Evolutionary conservation across 2,113 vertebrate genomes (phyloP).

Genomic region (Lycocorax pyrrhopterus): DNA sequence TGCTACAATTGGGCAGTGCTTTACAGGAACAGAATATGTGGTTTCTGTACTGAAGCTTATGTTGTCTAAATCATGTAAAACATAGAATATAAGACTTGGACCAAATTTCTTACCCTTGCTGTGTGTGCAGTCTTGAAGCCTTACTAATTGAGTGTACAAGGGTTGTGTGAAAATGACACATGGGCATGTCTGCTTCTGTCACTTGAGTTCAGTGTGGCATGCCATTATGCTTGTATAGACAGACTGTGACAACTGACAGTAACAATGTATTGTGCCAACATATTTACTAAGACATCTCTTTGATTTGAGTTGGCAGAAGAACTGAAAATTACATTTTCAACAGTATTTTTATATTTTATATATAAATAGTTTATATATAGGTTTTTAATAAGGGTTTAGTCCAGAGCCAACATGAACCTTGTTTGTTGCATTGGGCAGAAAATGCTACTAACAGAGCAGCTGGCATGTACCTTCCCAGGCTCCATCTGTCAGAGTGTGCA

Average conservation of each 20-base stretch:
- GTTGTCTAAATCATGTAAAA: background rate
- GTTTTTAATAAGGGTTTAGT: background rate
- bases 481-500: slow-evolving; percentile 29
- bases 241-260: background rate
- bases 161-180: background rate
- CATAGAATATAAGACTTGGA: background rate
- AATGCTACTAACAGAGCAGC: slow-evolving; percentile 26
- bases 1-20: background rate
- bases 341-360: background rate
- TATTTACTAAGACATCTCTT: background rate
- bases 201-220: background rate
- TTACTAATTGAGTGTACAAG: background rate
- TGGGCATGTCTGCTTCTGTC: background rate
- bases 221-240: background rate
- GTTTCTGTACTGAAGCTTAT: background rate
- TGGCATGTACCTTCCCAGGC: slow-evolving; percentile 29
- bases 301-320: background rate
- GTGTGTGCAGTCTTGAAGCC: background rate
- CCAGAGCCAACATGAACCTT: background rate
- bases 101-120: background rate
- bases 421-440: slow-evolving; percentile 12
- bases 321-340: background rate
- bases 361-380: background rate
- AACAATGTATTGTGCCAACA: background rate
- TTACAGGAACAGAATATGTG: background rate